Evolutionary conservation across 2,888 invertebrate species (phyloP).

Genomic region (Troides helena): DNA sequence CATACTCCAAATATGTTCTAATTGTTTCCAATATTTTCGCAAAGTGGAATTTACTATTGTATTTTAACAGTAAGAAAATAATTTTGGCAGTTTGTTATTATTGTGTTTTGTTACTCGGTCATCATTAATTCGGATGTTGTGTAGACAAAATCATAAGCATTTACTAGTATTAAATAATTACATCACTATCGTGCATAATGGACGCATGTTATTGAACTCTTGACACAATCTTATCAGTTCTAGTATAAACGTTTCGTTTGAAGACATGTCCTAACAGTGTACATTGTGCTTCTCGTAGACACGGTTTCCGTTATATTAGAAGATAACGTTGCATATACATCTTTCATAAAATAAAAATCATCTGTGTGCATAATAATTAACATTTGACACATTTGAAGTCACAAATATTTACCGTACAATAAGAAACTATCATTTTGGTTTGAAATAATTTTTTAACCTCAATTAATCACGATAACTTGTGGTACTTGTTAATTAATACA

Average conservation of each 20-base stretch:
- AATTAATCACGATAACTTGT: slow-evolving; percentile 65
- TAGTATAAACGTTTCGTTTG: slow-evolving; percentile 54
- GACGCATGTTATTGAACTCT: slow-evolving; percentile 63
- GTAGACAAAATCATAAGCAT: background rate
- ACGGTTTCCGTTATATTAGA: slow-evolving; percentile 20
- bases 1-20: slow-evolving; percentile 9
- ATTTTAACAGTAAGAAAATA: background rate
- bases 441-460: slow-evolving; percentile 63
- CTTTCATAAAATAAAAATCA: background rate
- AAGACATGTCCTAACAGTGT: slow-evolving; percentile 34
- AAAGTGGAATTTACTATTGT: background rate
- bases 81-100: background rate
- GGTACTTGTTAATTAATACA: slow-evolving; percentile 62
- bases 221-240: slow-evolving; percentile 67
- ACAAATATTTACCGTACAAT: no score
- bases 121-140: background rate
- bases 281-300: slow-evolving; percentile 28
- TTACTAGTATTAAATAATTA: slow-evolving; percentile 11
- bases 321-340: background rate
- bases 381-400: no score
- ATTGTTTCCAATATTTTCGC: slow-evolving; percentile 12
- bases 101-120: background rate
- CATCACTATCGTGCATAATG: slow-evolving; percentile 45
- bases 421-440: slow-evolving; percentile 22
- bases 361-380: no score